Conservation (phyloP, 2,888 invertebrate genomes). For the Axea sp. region DNA sequence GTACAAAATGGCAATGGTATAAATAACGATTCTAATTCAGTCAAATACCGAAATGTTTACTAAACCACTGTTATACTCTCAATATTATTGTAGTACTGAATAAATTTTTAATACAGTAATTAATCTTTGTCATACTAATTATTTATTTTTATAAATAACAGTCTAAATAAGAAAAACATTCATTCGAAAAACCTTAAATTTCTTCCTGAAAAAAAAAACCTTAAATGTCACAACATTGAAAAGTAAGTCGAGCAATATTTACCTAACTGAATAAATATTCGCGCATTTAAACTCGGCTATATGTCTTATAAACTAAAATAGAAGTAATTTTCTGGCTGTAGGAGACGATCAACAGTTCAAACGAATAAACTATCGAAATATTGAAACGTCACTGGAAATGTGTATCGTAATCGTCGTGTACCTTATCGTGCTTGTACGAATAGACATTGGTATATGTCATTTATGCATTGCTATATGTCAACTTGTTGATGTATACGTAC, state of each 20-base stretch:
- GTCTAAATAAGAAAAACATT: no score
- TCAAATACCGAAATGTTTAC: no score
- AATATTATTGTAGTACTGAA: no score
- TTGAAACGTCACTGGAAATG: constrained; percentile 71
- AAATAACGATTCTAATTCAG: no score
- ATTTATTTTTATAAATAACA: no score
- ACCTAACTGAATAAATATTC: constrained; percentile 39
- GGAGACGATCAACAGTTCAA: constrained; percentile 70
- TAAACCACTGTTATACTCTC: no score
- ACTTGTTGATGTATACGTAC: constrained; percentile 56
- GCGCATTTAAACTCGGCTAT: constrained; percentile 8
- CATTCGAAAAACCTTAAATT: no score
- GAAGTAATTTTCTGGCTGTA: constrained; percentile 62
- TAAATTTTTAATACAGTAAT: no score
- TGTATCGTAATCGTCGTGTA: constrained; percentile 66
- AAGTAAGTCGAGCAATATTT: constrained; percentile 41
- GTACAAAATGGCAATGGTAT: no score
- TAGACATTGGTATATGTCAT: constrained; percentile 45
- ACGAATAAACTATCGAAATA: constrained; percentile 77
- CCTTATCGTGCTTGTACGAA: constrained; percentile 41
- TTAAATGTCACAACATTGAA: constrained; percentile 34
- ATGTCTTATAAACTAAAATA: constrained; percentile 57
- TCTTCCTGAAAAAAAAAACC: background rate
- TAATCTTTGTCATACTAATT: no score
- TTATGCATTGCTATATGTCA: constrained; percentile 52